Evolutionary conservation across 2,888 invertebrate species (phyloP).

Genomic region (Ceramica pisi): DNA sequence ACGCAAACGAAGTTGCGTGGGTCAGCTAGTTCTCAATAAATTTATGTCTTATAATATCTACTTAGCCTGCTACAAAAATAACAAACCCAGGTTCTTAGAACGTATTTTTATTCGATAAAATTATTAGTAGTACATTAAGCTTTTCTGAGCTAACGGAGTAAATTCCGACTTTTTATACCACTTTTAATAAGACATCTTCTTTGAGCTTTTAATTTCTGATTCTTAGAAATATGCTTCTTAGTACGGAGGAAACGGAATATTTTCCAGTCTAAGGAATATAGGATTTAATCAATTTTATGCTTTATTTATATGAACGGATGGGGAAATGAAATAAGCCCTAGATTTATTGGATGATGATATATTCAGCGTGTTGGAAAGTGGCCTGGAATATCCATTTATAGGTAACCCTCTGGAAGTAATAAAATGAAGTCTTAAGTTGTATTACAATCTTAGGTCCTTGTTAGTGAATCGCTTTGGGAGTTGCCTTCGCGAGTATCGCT

Average conservation of each 20-base stretch:
- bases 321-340: conserved; percentile 39
- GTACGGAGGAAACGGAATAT: conserved; percentile 24
- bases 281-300: conserved; percentile 54
- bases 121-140: conserved; percentile 2
- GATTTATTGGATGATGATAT: conserved; percentile 51
- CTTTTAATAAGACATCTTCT: conserved; percentile 27
- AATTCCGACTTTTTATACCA: conserved; percentile 27
- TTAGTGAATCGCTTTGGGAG: not conserved
- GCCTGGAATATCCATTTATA: conserved; percentile 34
- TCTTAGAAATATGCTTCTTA: conserved; percentile 33
- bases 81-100: not conserved
- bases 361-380: conserved; percentile 28
- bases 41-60: too few species aligned
- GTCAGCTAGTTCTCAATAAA: too few species aligned
- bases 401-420: conserved; percentile 19
- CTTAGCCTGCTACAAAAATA: not conserved
- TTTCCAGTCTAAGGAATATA: conserved; percentile 48
- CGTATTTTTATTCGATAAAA: not conserved
- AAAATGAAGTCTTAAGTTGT: conserved; percentile 24
- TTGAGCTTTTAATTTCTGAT: conserved; percentile 45
- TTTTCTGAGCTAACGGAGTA: conserved; percentile 28
- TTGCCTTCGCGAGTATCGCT: not conserved
- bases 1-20: too few species aligned
- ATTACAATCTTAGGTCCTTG: conserved; percentile 6
- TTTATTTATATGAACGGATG: conserved; percentile 49